Evolutionary conservation across 1,140 invertebrate genomes (phyloP), one percentile per base, ranked within the genome.

Genomic region (Andricus grossulariae): DNA sequence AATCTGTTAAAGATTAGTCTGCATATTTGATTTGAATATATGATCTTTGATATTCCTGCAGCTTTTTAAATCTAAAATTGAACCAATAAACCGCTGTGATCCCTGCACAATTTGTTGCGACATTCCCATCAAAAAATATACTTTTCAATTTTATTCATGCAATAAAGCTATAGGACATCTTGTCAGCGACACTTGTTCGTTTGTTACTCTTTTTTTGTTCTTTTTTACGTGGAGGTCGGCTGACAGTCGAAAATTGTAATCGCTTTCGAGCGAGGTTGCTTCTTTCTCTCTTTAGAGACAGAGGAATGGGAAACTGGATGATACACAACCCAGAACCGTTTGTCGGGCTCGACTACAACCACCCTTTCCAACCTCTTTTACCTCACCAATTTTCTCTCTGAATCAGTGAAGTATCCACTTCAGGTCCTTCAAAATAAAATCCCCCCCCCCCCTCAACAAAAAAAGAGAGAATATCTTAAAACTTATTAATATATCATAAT

Each of bases 241-340:
- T 66, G 25, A 66, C 57, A 39, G 57, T 32, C 57, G 57, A 66
- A 66, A 66, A 66, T 66, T 66, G 57, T 66, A 66, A 66, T 66
- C 57, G 57, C 57, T 66, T 66, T 39, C 57, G 16, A 66, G 57
- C 21, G 2, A 19, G 25, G 57, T 25, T 13, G 6, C 5, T 16
- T 66, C 13, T 66, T 32, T 66, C 57, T 66, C 21, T 25, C 19
- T 60, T 39, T 21, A 66, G 57, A 60, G 57, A 66, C 57, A 66
- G 57, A 66, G 57, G 25, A 66, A 66, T 66, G 25, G 57, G 10
- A 66, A 66, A 32, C 57, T 39, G 21, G 21, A 66, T 66, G 57
- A 66, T 66, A 66, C 57, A 66, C 57, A 66, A 66, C 57, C 57
- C 21, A 66, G 57, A 66, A 66, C 2, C 57, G 57, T 66, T 66